Base-by-base conservation (phyloP, 2,888 invertebrate species). In the Plagiodera versicolora region DNA sequence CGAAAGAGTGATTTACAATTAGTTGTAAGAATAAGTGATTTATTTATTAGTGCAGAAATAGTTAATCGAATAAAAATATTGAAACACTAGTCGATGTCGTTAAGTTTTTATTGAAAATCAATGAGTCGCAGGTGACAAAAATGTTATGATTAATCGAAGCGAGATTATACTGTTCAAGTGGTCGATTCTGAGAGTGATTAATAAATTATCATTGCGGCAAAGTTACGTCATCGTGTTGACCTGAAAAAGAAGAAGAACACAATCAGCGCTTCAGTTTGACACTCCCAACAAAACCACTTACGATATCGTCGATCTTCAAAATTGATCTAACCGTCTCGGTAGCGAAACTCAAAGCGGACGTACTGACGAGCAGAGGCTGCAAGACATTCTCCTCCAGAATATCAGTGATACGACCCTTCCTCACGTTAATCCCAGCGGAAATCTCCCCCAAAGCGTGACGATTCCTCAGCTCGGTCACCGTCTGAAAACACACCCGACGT, bases 291-390 rank as follows among this genome's bases (percentile, higher is more conserved):
- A n/a, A 2, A 2, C 2, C 77, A 84, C 90, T 89, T 74, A 98
- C 95, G 81, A 99, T 98, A 82, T 99, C 99, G 82, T 99, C 99
- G 75, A 99, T 99, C 85, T 99, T 99, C 77, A 99, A 86, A 82
- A 99, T 98, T 73, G 95, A 94, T 73, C 98, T 89, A 65, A 98
- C 94, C 53, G 98, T 98, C 84, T 99, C 99, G 0, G 98, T 91
- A 65, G 99, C 92, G 72, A 99, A 87, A 57, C 90, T 94, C 70
- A 99, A 89, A 51, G 97, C 95, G 70, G 95, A 95, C 53, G 89
- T 89, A 59, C 95, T 94, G 55, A 99, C 99, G 76, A 98, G 86
- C 71, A 99, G 85, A 48, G 99, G 99, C 81, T 99, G 99, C 61
- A 99, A 89, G 60, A 99, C 98, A 83, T 95, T 92, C 82, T 99